Evolutionary conservation across 1,140 invertebrate species (phyloP).

Genomic region (Drosophila rhopaloa): DNA sequence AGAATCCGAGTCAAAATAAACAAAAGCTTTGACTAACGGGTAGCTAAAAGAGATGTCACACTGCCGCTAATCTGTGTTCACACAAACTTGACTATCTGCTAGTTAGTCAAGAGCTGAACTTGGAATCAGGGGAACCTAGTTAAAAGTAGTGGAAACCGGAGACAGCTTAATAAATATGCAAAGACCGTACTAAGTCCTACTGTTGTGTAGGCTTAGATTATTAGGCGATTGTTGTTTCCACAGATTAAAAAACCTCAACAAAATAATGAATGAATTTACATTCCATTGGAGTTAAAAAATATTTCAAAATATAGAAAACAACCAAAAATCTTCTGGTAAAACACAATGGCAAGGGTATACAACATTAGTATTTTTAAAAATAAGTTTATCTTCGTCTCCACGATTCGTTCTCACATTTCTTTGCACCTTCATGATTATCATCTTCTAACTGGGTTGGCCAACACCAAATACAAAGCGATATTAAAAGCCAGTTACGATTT

Average conservation of each 20-base stretch:
- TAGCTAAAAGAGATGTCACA: slow-evolving; percentile 38
- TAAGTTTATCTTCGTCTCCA: slow-evolving; percentile 38
- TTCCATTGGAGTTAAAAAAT: background rate
- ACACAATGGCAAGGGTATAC: slow-evolving; percentile 20
- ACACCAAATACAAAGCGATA: slow-evolving; percentile 30
- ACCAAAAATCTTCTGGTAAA: no score
- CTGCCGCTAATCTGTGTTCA: slow-evolving; percentile 64
- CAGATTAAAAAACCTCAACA: background rate
- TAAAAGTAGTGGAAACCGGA: slow-evolving; percentile 25
- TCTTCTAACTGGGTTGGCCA: slow-evolving; percentile 52
- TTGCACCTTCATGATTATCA: slow-evolving; percentile 28
- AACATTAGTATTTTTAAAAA: background rate
- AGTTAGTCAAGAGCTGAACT: slow-evolving; percentile 17
- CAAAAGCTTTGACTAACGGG: slow-evolving; percentile 64
- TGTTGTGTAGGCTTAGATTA: background rate
- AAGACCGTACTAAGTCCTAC: slow-evolving; percentile 5
- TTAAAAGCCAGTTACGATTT: slow-evolving; percentile 66
- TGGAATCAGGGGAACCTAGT: slow-evolving; percentile 49
- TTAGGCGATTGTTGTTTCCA: no score
- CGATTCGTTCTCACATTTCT: slow-evolving; percentile 56
- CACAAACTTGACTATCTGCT: slow-evolving; percentile 50
- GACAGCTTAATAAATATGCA: slow-evolving; percentile 6
- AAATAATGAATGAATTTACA: background rate
- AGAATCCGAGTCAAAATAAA: slow-evolving; percentile 43
- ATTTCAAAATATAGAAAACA: background rate